Conservation (phyloP, 1,140 invertebrate species). For the Meloidogyne exigua region DNA sequence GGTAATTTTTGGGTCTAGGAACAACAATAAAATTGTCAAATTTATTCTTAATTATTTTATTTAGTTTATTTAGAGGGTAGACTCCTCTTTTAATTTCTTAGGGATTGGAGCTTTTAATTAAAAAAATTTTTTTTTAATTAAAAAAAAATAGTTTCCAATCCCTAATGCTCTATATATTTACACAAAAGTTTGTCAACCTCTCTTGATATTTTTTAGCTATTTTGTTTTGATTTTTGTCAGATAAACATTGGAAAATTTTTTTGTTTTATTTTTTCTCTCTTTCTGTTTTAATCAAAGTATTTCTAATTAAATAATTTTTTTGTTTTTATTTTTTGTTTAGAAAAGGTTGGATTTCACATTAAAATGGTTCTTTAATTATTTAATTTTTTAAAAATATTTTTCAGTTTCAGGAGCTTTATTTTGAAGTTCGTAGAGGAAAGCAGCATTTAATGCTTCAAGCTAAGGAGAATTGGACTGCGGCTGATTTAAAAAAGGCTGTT, state of each 20-base stretch:
- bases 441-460: slow-evolving; percentile 47
- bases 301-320: not conserved
- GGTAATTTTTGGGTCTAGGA: too few relatives aligned
- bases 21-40: too few relatives aligned
- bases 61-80: too few relatives aligned
- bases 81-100: not conserved
- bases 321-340: not conserved
- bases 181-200: not conserved
- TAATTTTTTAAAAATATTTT: slow-evolving; percentile 2
- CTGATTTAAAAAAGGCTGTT: slow-evolving; percentile 48
- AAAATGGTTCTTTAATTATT: slow-evolving; percentile 21
- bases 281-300: not conserved
- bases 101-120: not conserved
- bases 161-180: too few relatives aligned
- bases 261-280: not conserved
- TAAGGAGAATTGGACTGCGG: slow-evolving; percentile 37
- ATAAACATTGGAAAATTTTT: not conserved
- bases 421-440: slow-evolving; percentile 50
- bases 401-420: slow-evolving; percentile 47
- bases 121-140: too few relatives aligned
- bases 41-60: too few relatives aligned
- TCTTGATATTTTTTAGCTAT: not conserved
- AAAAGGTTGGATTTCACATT: not conserved
- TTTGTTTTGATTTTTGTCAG: not conserved
- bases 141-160: too few relatives aligned